Evolutionary conservation across 2,797 vertebrate genomes (phyloP).

Genomic region (Coluber constrictor): DNA sequence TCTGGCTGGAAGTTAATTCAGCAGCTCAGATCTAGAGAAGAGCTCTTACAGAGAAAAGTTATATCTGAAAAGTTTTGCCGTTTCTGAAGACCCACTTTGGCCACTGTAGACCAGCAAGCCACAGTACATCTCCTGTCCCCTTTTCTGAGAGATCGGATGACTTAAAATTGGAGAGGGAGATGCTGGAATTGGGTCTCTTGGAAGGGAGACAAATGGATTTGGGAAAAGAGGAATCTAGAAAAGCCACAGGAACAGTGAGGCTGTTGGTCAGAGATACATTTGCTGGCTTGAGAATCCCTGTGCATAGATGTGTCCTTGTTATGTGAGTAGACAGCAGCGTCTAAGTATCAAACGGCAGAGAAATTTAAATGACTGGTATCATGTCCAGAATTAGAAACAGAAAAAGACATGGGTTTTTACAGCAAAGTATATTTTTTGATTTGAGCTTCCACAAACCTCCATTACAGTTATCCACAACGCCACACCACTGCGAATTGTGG

Average conservation of each 20-base stretch:
- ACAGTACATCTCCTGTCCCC: not conserved
- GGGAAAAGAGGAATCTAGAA: not conserved
- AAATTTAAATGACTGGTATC: not conserved
- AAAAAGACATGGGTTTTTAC: not conserved
- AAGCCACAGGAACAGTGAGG: not conserved
- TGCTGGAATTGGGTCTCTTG: not conserved
- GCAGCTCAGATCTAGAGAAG: slow-evolving; percentile 18
- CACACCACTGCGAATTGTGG: not conserved
- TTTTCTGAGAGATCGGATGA: not conserved
- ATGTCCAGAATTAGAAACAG: not conserved
- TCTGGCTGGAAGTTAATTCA: slow-evolving; percentile 65
- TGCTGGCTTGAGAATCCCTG: not conserved
- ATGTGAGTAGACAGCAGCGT: not conserved
- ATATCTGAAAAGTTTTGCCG: too few relatives aligned
- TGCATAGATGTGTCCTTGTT: not conserved
- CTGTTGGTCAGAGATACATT: not conserved
- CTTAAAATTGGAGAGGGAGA: not conserved
- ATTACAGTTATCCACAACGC: not conserved
- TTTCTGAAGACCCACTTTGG: not conserved
- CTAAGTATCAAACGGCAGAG: not conserved
- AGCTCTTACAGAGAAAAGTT: not conserved
- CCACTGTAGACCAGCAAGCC: not conserved
- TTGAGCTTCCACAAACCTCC: not conserved
- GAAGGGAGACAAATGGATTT: not conserved
- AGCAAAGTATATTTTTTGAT: not conserved